Conservation (phyloP, 2,888 invertebrate genomes). For the Neoaliturus tenellus region DNA sequence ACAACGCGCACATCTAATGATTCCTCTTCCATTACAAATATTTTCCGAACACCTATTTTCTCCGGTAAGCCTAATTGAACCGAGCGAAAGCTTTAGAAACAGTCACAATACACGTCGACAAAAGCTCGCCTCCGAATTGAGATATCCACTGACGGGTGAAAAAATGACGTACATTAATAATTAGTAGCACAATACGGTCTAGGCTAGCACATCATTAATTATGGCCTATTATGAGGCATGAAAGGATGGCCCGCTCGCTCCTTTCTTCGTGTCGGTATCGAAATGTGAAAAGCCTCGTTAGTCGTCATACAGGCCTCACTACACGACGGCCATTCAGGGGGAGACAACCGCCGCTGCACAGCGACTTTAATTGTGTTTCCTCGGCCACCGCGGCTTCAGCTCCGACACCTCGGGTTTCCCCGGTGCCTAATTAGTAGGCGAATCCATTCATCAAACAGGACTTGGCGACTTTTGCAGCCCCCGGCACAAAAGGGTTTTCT, state of each 20-base stretch:
- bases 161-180: constrained; percentile 59
- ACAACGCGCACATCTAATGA: constrained; percentile 20
- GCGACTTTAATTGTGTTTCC: constrained; percentile 28
- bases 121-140: constrained; percentile 53
- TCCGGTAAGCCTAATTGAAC: constrained; percentile 51
- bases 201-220: constrained; percentile 55
- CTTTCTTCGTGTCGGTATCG: constrained; percentile 39
- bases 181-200: constrained; percentile 58
- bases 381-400: too few relatives aligned
- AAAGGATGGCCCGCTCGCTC: constrained; percentile 38
- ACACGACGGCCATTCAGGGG: background rate
- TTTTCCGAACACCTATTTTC: constrained; percentile 39
- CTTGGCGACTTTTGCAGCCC: constrained; percentile 48
- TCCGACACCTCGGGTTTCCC: background rate
- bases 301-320: background rate
- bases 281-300: constrained; percentile 59
- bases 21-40: constrained; percentile 47
- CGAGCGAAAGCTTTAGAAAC: constrained; percentile 49
- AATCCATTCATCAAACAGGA: constrained; percentile 38
- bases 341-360: background rate
- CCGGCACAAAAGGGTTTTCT: constrained; percentile 37
- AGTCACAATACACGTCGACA: constrained; percentile 37
- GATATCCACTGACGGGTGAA: constrained; percentile 56
- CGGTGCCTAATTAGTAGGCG: constrained; percentile 17
- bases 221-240: constrained; percentile 51